phyloP scores from a whole-genome alignment of 2,113 vertebrate species.

The Actenoides hombroni region DNA sequence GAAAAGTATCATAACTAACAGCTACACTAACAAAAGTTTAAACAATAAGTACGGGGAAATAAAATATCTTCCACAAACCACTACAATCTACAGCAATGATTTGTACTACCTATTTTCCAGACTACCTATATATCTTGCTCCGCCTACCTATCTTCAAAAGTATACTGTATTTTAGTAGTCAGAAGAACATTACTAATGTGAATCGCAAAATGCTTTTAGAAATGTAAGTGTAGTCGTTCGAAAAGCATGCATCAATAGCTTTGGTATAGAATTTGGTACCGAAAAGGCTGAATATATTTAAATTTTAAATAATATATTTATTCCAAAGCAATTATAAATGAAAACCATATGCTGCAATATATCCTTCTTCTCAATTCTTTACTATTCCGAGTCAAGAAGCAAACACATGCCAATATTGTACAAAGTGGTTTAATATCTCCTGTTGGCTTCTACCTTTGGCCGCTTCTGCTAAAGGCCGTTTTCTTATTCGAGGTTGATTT shows the following conservation, averaged over 20 bases:
- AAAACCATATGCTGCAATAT: conserved; percentile 75
- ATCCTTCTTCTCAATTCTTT: conserved; percentile 65
- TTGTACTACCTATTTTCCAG: conserved; percentile 81
- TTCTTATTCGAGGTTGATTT: conserved; percentile 29
- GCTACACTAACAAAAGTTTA: conserved; percentile 32
- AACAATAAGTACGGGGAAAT: background rate
- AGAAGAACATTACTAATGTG: conserved; percentile 53
- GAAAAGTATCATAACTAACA: conserved; percentile 41
- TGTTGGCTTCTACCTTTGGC: conserved; percentile 47
- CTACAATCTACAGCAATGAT: conserved; percentile 58
- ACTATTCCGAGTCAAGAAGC: conserved; percentile 43
- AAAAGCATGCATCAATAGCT: conserved; percentile 59
- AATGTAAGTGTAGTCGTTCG: conserved; percentile 23
- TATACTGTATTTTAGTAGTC: conserved; percentile 71
- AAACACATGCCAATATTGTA: conserved; percentile 40
- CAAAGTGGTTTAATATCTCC: conserved; percentile 45
- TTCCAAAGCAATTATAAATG: conserved; percentile 81
- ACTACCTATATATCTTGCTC: conserved; percentile 80
- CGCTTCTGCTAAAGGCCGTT: conserved; percentile 41
- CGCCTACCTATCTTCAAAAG: conserved; percentile 71
- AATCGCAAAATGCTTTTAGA: conserved; percentile 62
- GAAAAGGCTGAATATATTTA: conserved; percentile 80
- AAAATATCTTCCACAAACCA: conserved; percentile 56
- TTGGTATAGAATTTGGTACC: conserved; percentile 66
- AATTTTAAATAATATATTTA: conserved; percentile 84